A percentile compares a stretch with the other conserved stretches of the same genome.
Evolutionary conservation across 35 echinoderm and acorn worm species (phyloP).

Genomic region (Heliocidaris erythrogramma): DNA sequence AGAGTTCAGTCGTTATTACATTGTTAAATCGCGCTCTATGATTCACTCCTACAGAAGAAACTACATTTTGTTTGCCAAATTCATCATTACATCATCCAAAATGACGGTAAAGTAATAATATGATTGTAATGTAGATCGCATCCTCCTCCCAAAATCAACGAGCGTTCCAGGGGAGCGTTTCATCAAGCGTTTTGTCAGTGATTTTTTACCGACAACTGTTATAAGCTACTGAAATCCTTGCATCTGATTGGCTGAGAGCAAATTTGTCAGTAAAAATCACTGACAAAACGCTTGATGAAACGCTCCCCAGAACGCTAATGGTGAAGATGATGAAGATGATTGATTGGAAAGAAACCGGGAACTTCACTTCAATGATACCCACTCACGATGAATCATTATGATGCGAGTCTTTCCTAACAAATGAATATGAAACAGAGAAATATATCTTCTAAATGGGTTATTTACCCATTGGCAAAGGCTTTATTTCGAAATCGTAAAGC

Average conservation of each 20-base stretch:
- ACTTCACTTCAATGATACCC: not conserved
- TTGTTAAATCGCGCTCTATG: not conserved
- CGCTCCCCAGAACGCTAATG: conserved; percentile 19
- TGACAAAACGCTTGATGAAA: too few species aligned
- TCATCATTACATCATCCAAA: not conserved
- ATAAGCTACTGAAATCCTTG: too few species aligned
- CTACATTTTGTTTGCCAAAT: not conserved
- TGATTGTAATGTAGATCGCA: not conserved
- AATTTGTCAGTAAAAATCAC: too few species aligned
- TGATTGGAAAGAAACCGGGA: not conserved
- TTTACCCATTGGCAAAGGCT: not conserved
- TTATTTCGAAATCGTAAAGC: not conserved
- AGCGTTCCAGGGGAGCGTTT: too few species aligned
- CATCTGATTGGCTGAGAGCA: too few species aligned
- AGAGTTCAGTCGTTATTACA: not conserved
- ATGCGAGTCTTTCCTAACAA: not conserved
- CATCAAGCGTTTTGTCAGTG: too few species aligned
- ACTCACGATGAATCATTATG: not conserved
- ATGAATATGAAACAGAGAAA: not conserved
- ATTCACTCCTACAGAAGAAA: not conserved
- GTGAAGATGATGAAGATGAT: not conserved
- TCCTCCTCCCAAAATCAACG: not conserved
- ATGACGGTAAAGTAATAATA: not conserved
- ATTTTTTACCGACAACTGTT: too few species aligned
- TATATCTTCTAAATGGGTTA: not conserved